Base-by-base conservation (phyloP, 2,888 invertebrate genomes). In the Dryobotodes eremita region DNA sequence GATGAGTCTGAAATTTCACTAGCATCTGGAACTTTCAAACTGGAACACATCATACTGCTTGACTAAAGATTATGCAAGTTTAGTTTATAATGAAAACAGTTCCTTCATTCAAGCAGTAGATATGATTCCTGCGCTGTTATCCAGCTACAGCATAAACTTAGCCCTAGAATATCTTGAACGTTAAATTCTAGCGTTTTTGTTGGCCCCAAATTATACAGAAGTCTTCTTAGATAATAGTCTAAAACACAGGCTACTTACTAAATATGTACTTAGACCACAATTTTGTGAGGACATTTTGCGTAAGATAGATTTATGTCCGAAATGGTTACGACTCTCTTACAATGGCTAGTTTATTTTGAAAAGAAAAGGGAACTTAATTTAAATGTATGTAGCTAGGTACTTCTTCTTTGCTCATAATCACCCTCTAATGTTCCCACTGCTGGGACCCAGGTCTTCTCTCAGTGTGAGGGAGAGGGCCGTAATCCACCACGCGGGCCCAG, bases 241-340 rank as follows among this genome's bases (percentile, higher is more conserved):
- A 77, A 68, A 59, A 53, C 46, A 74, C 4, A 69, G n/a, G 4
- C 36, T 50, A 50, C 6, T 50, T 53, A 77, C 31, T 59, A 69
- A 59, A 77, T 69, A 59, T 78, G 78, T 68, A 78, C 4, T 23
- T 69, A 46, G 20, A 46, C 10, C 31, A 46, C 20, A 15, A 17
- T 15, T 59, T 31, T 78, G 26, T 78, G 69, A 15, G 15, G 31
- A 31, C 20, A 61, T 61, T 79, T 59, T 69, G 59, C 42, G 17
- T n/a, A 31, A 69, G 57, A 79, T 79, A 69, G 57, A 79, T 79
- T 70, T 79, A 78, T 61, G 59, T 10, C 31, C 66, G 3, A 23
- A 46, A n/a, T 70, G 70, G 42, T 59, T 53, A 26, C 23, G 77
- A 77, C 77, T 65, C 8, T 48, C 48, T 31, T 55, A 46, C 10